These are phyloP conservation scores for Pseudopleuronectes americanus DNA, from an alignment of 2,797 vertebrate genomes.

Conservation along the genomic window DNA sequence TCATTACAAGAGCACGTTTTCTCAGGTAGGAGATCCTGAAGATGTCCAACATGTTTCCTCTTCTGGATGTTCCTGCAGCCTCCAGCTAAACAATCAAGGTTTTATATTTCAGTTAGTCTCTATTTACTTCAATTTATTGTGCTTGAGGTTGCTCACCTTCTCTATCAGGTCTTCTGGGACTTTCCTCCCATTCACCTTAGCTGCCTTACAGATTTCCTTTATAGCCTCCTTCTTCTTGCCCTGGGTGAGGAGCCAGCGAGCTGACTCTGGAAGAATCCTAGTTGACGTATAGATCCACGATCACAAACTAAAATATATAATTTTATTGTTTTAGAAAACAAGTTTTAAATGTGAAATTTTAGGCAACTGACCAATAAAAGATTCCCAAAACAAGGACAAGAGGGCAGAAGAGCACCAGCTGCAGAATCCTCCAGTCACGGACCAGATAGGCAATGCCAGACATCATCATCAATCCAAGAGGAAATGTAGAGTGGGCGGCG, in stretches of 20 bases:
- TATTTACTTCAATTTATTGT: not conserved
- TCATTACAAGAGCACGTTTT: slow-evolving; percentile 85
- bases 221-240: slow-evolving; percentile 85
- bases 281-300: not conserved
- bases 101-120: not conserved
- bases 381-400: slow-evolving; percentile 75
- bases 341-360: not conserved
- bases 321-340: too few species aligned
- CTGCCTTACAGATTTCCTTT: slow-evolving; percentile 83
- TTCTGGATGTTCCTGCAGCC: slow-evolving; percentile 56
- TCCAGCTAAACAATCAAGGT: slow-evolving; percentile 71
- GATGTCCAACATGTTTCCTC: slow-evolving; percentile 84
- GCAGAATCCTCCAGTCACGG: slow-evolving; percentile 88
- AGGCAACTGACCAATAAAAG: slow-evolving; percentile 82
- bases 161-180: slow-evolving; percentile 81
- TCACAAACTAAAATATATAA: not conserved
- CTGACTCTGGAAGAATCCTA: slow-evolving; percentile 91
- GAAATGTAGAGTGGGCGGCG: slow-evolving; percentile 74
- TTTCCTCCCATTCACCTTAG: slow-evolving; percentile 79
- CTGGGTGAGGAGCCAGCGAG: slow-evolving; percentile 89
- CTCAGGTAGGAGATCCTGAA: slow-evolving; percentile 82
- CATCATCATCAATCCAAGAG: slow-evolving; percentile 83
- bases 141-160: slow-evolving; percentile 77
- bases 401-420: slow-evolving; percentile 83
- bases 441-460: slow-evolving; percentile 86